Base-by-base conservation (phyloP, 2,888 invertebrate species). In the Uloborus plumipes region DNA sequence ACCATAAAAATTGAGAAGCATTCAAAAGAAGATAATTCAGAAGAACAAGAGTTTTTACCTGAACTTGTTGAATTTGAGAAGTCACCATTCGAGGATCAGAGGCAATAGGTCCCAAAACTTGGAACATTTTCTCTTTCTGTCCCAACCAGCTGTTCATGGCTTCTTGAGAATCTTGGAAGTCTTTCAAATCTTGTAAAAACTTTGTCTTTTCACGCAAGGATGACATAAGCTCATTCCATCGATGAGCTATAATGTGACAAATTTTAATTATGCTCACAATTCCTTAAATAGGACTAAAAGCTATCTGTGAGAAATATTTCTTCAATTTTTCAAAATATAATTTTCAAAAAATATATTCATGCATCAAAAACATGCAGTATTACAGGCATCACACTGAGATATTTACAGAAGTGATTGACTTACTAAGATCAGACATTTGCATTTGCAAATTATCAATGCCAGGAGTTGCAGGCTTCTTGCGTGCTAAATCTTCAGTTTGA, bases 21-120 rank as follows among this genome's bases (percentile, higher is more conserved):
- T 39, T 11, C 39, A 11, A 39, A 39, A 39, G 11, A 39, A 39
- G 39, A 39, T 39, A 11, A 39, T 9, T 39, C 39, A 26, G 26
- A 26, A 26, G 26, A 3, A 26, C 2, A 3, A 26, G 1, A 9
- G 9, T 11, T 39, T 39, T 39, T 82, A 89, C 90, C 88, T 91
- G 89, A 66, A 91, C 91, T 91, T 97, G 97, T 88, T 97, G 96
- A 20, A 97, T 95, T 91, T 98, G 98, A 53, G 95, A 96, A 88
- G 96, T 95, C 2, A 98, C 96, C 94, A 98, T 95, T 74, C 97
- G 92, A 0, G 97, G 96, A 89, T 99, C 98, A 0, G 97, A 95
- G 0, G 97, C 97, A 87, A 99, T 97, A 0, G 98, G 98, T 20
- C 98, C 98, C 0, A 99, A 91, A 0, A 97, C 98, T 0, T 94